Evolutionary conservation across 2,888 invertebrate genomes (phyloP).

Genomic region (Zygaena filipendulae): DNA sequence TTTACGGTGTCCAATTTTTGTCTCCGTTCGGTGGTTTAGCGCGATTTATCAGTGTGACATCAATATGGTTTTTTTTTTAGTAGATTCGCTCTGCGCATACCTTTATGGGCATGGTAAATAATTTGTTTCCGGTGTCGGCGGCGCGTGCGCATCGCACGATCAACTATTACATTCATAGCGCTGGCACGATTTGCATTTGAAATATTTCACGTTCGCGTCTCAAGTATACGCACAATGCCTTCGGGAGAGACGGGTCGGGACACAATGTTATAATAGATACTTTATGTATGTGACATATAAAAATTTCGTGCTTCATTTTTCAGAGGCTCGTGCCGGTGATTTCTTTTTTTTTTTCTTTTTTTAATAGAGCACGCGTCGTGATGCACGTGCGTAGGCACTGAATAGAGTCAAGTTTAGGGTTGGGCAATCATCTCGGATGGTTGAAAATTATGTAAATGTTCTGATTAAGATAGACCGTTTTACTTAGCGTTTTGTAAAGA

Average conservation of each 20-base stretch:
- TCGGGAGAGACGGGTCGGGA: slow-evolving; percentile 31
- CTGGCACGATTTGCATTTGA: slow-evolving; percentile 68
- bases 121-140: slow-evolving; percentile 64
- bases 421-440: no score
- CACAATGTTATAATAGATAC: slow-evolving; percentile 21
- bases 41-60: slow-evolving; percentile 59
- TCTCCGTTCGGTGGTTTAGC: slow-evolving; percentile 51
- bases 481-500: no score
- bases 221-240: slow-evolving; percentile 50
- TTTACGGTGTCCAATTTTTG: slow-evolving; percentile 32
- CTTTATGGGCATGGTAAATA: slow-evolving; percentile 68
- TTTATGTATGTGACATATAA: slow-evolving; percentile 46
- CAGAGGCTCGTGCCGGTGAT: slow-evolving; percentile 49
- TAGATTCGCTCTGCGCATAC: slow-evolving; percentile 37
- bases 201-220: slow-evolving; percentile 59
- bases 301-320: slow-evolving; percentile 65
- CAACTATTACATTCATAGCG: slow-evolving; percentile 65
- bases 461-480: no score
- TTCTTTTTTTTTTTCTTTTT: slow-evolving; percentile 32
- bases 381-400: slow-evolving; percentile 59
- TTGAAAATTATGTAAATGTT: no score
- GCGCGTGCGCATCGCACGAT: slow-evolving; percentile 65
- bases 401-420: slow-evolving; percentile 29
- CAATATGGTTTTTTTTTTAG: slow-evolving; percentile 57
- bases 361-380: slow-evolving; percentile 51